These are phyloP conservation scores for Aplocera efformata DNA, from an alignment of 2,888 invertebrate species.

Conservation along the genomic window DNA sequence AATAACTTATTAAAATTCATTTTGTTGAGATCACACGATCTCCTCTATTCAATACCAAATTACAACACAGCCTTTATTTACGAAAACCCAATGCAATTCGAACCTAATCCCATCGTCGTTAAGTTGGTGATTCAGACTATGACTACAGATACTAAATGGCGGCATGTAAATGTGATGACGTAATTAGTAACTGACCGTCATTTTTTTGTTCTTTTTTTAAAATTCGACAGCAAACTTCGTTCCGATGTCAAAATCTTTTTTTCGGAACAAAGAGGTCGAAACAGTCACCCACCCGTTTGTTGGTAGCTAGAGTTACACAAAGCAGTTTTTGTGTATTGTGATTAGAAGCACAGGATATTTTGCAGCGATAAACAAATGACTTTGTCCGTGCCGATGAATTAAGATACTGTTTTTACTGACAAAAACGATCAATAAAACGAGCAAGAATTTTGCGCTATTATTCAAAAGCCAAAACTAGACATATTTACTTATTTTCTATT, in stretches of 20 bases:
- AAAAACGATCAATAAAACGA: no score
- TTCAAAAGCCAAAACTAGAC: no score
- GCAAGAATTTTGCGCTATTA: no score
- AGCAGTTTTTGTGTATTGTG: conserved; percentile 20
- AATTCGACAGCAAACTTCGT: conserved; percentile 16
- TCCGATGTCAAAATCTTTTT: conserved; percentile 16
- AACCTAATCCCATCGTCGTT: conserved; percentile 4
- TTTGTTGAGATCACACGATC: conserved; percentile 13
- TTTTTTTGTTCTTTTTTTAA: conserved; percentile 17
- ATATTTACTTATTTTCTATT: no score
- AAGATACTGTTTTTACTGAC: no score
- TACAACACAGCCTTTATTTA: no score
- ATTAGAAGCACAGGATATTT: conserved; percentile 6
- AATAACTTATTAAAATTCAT: conserved; percentile 5
- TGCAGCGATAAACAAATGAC: conserved; percentile 1
- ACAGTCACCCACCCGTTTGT: conserved; percentile 14
- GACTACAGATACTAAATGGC: conserved; percentile 4
- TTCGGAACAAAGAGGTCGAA: conserved; percentile 20
- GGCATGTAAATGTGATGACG: conserved; percentile 10
- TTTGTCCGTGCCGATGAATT: no score
- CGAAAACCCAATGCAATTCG: conserved; percentile 1
- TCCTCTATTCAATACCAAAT: background rate
- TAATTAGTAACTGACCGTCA: conserved; percentile 18
- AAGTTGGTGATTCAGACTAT: background rate
- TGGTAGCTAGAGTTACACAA: conserved; percentile 24